Conservation (phyloP, 2,113 vertebrate species). For the Lophura nycthemera region DNA sequence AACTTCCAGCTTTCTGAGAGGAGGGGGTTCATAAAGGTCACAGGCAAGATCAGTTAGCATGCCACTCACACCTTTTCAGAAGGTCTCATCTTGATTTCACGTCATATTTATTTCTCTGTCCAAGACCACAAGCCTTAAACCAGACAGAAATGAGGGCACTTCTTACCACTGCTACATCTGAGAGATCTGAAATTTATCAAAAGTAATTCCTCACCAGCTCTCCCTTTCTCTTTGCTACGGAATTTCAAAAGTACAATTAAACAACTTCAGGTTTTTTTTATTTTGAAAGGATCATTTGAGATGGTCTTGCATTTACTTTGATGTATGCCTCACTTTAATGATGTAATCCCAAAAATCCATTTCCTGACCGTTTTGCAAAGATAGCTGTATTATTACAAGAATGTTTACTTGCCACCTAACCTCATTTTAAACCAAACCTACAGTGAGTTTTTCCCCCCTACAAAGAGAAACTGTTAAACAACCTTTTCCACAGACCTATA, state of each 20-base stretch:
- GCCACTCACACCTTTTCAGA: neutral
- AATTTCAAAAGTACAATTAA: slow-evolving; percentile 52
- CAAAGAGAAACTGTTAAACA: slow-evolving; percentile 59
- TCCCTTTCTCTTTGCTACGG: neutral
- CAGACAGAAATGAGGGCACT: neutral
- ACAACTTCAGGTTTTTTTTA: neutral
- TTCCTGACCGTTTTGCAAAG: slow-evolving; percentile 63
- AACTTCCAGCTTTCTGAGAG: neutral
- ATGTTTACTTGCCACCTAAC: slow-evolving; percentile 75
- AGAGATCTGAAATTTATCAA: neutral
- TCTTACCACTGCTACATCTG: neutral
- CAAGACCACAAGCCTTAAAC: neutral
- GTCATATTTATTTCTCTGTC: neutral
- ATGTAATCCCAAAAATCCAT: slow-evolving; percentile 60
- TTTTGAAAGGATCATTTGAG: slow-evolving; percentile 58
- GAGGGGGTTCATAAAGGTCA: neutral
- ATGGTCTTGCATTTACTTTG: slow-evolving; percentile 14
- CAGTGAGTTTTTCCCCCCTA: slow-evolving; percentile 5
- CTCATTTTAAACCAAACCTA: slow-evolving; percentile 60
- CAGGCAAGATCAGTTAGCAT: neutral
- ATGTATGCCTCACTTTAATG: slow-evolving; percentile 52
- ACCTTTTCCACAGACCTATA: slow-evolving; percentile 29
- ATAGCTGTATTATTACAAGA: slow-evolving; percentile 61
- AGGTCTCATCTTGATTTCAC: neutral
- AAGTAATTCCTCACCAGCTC: neutral